Evolutionary conservation across 2,113 vertebrate species (phyloP).

Genomic region (Danionella cerebrum): DNA sequence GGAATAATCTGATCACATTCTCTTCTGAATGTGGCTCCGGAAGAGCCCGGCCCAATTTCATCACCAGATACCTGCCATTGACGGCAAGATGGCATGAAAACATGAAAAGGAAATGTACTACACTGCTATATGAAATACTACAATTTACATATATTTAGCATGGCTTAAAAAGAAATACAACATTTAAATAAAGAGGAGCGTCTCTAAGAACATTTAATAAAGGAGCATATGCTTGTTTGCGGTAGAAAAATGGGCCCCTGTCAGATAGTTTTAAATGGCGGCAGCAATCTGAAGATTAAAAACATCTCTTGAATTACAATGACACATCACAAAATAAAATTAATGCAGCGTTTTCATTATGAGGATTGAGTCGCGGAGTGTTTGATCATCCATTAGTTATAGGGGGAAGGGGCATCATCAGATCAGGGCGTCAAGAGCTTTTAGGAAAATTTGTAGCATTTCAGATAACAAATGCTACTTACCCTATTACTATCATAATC

Average conservation of each 20-base stretch:
- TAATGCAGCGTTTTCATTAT: conserved; percentile 71
- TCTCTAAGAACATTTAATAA: conserved; percentile 67
- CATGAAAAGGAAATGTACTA: neutral
- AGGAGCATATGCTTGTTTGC: conserved; percentile 50
- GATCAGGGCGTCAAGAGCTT: conserved; percentile 64
- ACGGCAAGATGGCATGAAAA: conserved; percentile 24
- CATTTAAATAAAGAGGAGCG: conserved; percentile 68
- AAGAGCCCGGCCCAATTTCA: neutral
- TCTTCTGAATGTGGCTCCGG: neutral
- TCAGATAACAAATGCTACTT: no score
- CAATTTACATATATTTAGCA: conserved; percentile 23
- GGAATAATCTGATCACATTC: neutral
- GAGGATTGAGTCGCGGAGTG: conserved; percentile 64
- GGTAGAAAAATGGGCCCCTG: conserved; percentile 54
- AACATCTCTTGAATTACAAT: conserved; percentile 77
- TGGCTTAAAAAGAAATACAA: conserved; percentile 23
- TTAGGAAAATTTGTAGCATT: conserved; percentile 69
- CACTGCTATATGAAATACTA: conserved; percentile 9
- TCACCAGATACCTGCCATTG: conserved; percentile 14
- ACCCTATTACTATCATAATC: neutral
- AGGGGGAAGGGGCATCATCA: conserved; percentile 50
- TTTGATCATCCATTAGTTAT: conserved; percentile 72
- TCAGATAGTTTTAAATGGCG: conserved; percentile 72
- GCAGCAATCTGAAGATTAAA: conserved; percentile 74
- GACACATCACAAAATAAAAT: conserved; percentile 74